Conservation (phyloP, 2,797 vertebrate species). For the Sebastes iracundus region DNA sequence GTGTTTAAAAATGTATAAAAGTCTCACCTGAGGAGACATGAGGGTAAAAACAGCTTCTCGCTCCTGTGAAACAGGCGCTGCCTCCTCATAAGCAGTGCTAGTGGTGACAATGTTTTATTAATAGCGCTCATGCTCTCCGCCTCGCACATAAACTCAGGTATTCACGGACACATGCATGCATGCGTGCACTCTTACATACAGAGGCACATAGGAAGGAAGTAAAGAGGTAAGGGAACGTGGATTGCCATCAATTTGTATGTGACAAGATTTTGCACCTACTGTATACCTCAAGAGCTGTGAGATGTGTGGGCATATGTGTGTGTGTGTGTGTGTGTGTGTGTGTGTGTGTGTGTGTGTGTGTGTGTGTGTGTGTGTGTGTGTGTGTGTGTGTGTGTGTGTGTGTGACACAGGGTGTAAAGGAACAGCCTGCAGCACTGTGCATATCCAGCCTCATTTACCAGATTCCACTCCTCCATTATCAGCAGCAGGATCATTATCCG, state of each 20-base stretch:
- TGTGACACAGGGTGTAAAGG: conserved; percentile 51
- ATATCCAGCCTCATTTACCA: conserved; percentile 71
- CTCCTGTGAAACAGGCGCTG: conserved; percentile 7
- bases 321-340: conserved; percentile 8
- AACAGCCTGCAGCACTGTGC: conserved; percentile 69
- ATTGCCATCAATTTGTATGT: conserved; percentile 29
- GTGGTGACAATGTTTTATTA: conserved; percentile 55
- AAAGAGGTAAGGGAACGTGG: conserved; percentile 16
- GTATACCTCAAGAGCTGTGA: conserved; percentile 15
- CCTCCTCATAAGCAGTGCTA: conserved; percentile 16
- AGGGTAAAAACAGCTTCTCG: conserved; percentile 4
- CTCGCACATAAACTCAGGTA: conserved; percentile 1
- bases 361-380: conserved; percentile 7
- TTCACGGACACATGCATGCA: not conserved
- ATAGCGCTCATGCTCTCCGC: conserved; percentile 22
- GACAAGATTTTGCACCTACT: conserved; percentile 41
- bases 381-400: conserved; percentile 3
- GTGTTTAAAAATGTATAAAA: not conserved
- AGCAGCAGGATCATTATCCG: conserved; percentile 71
- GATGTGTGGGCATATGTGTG: conserved; percentile 3
- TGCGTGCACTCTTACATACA: not conserved
- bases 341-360: conserved; percentile 13
- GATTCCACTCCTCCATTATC: conserved; percentile 70
- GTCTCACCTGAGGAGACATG: conserved; percentile 5
- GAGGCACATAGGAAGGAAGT: not conserved